A percentile compares a stretch with the other conserved stretches of the same genome.
phyloP scores from a whole-genome alignment of 2,888 invertebrate genomes.

The Drosophila sordidapex region DNA sequence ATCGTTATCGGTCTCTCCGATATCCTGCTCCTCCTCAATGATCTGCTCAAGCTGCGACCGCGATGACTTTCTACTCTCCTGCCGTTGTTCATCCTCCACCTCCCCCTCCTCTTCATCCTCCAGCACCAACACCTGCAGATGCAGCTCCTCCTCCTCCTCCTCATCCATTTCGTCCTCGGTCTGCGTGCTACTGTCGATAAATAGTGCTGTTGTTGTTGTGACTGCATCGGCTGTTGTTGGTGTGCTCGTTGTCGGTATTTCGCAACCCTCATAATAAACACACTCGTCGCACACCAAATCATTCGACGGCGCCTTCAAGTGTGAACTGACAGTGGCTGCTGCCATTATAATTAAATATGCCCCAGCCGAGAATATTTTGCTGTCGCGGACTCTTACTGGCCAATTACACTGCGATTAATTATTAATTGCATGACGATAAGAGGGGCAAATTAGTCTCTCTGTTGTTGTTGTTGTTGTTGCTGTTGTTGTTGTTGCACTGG shows the following conservation, averaged over 20 bases:
- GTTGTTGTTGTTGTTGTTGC: constrained; percentile 11
- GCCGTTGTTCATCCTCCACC: constrained; percentile 12
- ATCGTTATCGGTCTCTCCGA: constrained; percentile 14
- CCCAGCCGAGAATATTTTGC: constrained; percentile 11
- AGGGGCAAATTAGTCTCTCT: constrained; percentile 20
- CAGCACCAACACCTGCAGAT: constrained; percentile 3
- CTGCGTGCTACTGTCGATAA: constrained; percentile 76
- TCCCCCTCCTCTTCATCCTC: constrained; percentile 42
- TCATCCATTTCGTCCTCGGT: constrained; percentile 55
- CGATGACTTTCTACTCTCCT: constrained; percentile 16
- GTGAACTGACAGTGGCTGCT: constrained; percentile 70
- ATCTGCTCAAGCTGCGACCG: constrained; percentile 44
- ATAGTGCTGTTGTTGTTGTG: constrained; percentile 42
- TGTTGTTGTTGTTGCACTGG: constrained; percentile 18
- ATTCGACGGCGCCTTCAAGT: constrained; percentile 49
- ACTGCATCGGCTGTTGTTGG: constrained; percentile 6
- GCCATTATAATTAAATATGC: constrained; percentile 60
- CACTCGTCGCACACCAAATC: constrained; percentile 63
- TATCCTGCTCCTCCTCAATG: constrained; percentile 43
- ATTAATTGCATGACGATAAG: constrained; percentile 27
- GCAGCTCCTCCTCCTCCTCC: constrained; percentile 21
- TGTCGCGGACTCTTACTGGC: constrained; percentile 14
- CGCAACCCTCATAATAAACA: constrained; percentile 61
- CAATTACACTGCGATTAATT: constrained; percentile 27
- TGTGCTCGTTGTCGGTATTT: constrained; percentile 17